Conservation (phyloP, 2,113 vertebrate species). For the Orcinus orca region DNA sequence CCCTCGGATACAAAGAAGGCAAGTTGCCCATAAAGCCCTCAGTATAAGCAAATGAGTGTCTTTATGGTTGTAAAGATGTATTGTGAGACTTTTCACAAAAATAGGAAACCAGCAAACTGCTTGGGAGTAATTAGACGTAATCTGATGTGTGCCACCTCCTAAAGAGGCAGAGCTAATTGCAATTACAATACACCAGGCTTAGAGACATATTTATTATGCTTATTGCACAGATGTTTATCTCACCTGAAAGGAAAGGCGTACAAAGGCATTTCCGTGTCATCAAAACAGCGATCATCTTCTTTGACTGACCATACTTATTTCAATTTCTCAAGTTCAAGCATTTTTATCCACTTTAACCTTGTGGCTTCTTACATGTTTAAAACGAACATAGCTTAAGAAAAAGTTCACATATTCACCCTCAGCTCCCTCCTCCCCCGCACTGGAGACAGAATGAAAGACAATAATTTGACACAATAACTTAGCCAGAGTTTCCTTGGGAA, state of each 20-base stretch:
- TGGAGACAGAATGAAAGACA: neutral
- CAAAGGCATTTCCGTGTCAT: constrained; percentile 66
- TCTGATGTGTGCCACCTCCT: constrained; percentile 62
- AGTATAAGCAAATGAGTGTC: constrained; percentile 63
- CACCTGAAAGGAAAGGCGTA: constrained; percentile 45
- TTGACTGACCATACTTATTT: constrained; percentile 48
- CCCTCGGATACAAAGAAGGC: constrained; percentile 62
- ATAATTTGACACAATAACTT: constrained; percentile 49
- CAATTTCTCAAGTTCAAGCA: constrained; percentile 19
- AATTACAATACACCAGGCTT: constrained; percentile 45
- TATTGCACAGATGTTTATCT: constrained; percentile 73
- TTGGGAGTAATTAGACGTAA: constrained; percentile 74
- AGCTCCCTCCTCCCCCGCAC: neutral
- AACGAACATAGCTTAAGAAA: constrained; percentile 13
- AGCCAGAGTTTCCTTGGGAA: neutral
- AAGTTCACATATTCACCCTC: neutral
- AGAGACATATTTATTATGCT: constrained; percentile 71
- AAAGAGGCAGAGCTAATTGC: constrained; percentile 70
- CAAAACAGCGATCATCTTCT: constrained; percentile 54
- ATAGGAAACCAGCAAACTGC: constrained; percentile 51
- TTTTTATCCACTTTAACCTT: constrained; percentile 64
- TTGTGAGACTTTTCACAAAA: constrained; percentile 72
- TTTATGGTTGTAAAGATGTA: constrained; percentile 67
- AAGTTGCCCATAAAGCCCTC: constrained; percentile 54
- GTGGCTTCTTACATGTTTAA: constrained; percentile 57